Evolutionary conservation across 2,888 invertebrate species (phyloP), one percentile per base, ranked within the genome.

Genomic region (Clanis bilineata): DNA sequence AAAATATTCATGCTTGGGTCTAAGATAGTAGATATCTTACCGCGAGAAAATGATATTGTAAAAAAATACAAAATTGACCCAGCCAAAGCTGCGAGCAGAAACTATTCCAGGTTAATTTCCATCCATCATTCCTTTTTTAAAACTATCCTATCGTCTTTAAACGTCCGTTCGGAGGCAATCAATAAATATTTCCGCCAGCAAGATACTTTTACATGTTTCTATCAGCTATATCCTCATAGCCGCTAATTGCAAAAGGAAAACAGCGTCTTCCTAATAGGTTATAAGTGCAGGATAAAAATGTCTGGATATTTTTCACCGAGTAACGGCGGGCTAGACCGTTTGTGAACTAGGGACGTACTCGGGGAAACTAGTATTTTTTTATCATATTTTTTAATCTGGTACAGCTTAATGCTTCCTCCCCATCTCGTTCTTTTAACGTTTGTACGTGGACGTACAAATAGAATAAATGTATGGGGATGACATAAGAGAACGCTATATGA

Each of bases 251-350:
- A 72, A 75, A 73, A 77, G 74, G 74, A 74, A 74, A 76, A 77
- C 69, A 73, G 66, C 68, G 66, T 66, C 65, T 67, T 67, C 64
- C 69, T 77, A 76, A 76, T 79, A 82, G 82, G 83, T 85, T 80
- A 77, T 76, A 78, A 82, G 81, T 72, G 79, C 73, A 66, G 77
- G 79, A 82, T 82, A 84, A 86, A 86, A 88, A 86, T 83, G 83
- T 83, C 82, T 80, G 83, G 76, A 69, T 79, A 83, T 81, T 86
- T 86, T 86, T 83, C 78, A 82, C 70, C 71, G 72, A 68, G 80
- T 73, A 79, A 76, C 73, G 74, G 78, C 72, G 70, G 73, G 70
- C 71, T 73, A 77, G 77, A 80, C 77, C 76, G 73, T 73, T 72
- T 69, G 67, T 62, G 32, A 58, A 28, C 57, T 81, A 82, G 82